These are phyloP conservation scores for Erinaceus europaeus DNA, from an alignment of 2,113 vertebrate species.

Conservation along the genomic window DNA sequence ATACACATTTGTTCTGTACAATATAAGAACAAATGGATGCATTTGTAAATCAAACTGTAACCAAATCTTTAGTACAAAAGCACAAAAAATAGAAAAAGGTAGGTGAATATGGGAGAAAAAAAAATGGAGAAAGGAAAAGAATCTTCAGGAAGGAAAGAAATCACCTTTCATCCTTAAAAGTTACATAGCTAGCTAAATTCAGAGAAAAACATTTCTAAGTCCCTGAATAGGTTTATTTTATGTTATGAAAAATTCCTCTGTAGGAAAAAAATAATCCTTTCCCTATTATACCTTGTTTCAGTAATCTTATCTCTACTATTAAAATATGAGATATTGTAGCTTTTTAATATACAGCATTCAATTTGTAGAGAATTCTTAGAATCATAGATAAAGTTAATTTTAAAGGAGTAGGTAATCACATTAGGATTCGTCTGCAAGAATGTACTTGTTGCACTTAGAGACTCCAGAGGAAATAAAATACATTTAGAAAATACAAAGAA, in stretches of 20 bases:
- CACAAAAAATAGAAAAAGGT: neutral
- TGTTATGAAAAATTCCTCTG: conserved; percentile 43
- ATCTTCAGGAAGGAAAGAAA: neutral
- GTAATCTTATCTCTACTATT: conserved; percentile 53
- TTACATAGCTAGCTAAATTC: neutral
- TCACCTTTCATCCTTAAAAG: conserved; percentile 29
- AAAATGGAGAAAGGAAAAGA: neutral
- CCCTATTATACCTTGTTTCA: conserved; percentile 50
- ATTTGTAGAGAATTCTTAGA: conserved; percentile 65
- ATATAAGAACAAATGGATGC: neutral
- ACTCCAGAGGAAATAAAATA: conserved; percentile 64
- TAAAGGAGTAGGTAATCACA: conserved; percentile 57
- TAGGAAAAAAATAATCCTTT: conserved; percentile 53
- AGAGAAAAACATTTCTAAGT: conserved; percentile 40
- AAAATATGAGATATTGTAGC: conserved; percentile 60
- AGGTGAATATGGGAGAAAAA: neutral
- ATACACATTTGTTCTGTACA: neutral
- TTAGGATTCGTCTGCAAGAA: conserved; percentile 57
- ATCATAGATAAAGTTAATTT: conserved; percentile 62
- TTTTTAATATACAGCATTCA: conserved; percentile 67
- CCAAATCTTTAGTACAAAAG: neutral
- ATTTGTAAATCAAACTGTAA: neutral
- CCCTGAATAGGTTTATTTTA: conserved; percentile 51
- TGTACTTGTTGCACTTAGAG: conserved; percentile 51
- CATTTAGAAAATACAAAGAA: conserved; percentile 66